Evolutionary conservation across 92 coral and sea anemone genomes (phyloP).

Genomic region (Palythoa grandiflora): DNA sequence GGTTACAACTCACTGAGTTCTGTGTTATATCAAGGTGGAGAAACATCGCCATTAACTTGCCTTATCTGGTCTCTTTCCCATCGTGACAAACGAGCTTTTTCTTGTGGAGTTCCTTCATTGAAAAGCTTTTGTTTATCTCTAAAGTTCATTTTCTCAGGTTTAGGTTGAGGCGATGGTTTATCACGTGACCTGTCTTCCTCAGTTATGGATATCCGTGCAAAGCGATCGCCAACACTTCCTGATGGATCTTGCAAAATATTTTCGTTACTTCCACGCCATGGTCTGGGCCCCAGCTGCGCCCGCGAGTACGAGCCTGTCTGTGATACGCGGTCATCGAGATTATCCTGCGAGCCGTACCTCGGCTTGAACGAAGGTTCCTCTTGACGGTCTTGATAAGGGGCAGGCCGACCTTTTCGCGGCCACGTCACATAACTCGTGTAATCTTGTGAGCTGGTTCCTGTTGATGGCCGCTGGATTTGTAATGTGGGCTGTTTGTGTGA

Average conservation of each 20-base stretch:
- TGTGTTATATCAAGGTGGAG: conserved; percentile 35
- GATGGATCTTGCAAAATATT: conserved; percentile 62
- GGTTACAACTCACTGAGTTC: not conserved
- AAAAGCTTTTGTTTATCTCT: conserved; percentile 93
- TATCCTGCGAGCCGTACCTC: conserved; percentile 54
- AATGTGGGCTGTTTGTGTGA: not conserved
- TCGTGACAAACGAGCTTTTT: conserved; percentile 69
- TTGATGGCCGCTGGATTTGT: conserved; percentile 51
- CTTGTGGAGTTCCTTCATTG: conserved; percentile 82
- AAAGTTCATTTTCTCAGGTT: conserved; percentile 86
- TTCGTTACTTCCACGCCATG: conserved; percentile 76
- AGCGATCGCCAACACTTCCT: conserved; percentile 71
- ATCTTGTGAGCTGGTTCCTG: conserved; percentile 59
- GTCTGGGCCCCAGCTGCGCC: conserved; percentile 70
- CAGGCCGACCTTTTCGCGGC: conserved; percentile 82
- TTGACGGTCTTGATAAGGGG: conserved; percentile 55
- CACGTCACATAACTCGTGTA: conserved; percentile 77
- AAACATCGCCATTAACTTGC: conserved; percentile 63
- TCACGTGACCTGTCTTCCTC: conserved; percentile 76
- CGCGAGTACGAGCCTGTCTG: conserved; percentile 61
- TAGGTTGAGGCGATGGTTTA: conserved; percentile 76
- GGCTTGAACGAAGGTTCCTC: conserved; percentile 53
- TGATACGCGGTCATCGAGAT: conserved; percentile 64
- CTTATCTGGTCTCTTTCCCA: conserved; percentile 84
- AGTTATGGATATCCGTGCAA: conserved; percentile 78